Evolutionary conservation across 2,113 vertebrate species (phyloP), one percentile per base, ranked within the genome.

Genomic region (Scopus umbretta): DNA sequence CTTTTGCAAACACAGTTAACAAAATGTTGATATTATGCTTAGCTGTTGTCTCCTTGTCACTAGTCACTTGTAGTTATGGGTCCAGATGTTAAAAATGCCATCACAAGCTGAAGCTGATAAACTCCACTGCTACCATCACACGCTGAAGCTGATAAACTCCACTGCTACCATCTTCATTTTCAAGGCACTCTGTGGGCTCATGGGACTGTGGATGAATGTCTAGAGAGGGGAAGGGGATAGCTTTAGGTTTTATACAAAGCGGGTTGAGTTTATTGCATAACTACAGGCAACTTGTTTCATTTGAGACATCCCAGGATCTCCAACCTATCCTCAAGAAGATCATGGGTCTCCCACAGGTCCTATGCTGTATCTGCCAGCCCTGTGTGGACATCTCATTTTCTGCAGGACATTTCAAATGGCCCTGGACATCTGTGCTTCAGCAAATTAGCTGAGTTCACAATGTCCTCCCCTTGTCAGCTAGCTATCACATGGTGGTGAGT

Each of bases 1-100:
- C 65, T 96, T 96, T 87, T 96, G 94, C 94, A 95, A 94, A 95
- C 95, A 97, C 1, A 0, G 84, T 85, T 97, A 96, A 95, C 89
- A 87, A 97, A 97, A 97, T 94, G 96, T 97, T 97, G 97, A 90
- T 97, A 97, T 97, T 96, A 92, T 96, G 80, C 70, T 97, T 96
- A 95, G 80, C 80, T 2, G 49, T 91, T 96, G 94, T 95, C 89
- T 97, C 80, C 93, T 90, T 90, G 86, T 95, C 91, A 95, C 84
- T 85, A 96, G 81, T 94, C 92, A 83, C 87, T 95, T 82, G 84
- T 63, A 88, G 87, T 95, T 96, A 91, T 14, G 20, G 55, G 70
- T 66, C 87, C 47, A 26, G 78, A 90, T 94, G 91, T 94, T 85
- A 58, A 90, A 87, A 94, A 91, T 66, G 70, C 58, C 70, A 40